These are phyloP conservation scores for Notiomystis cincta DNA, from an alignment of 2,113 vertebrate species.

Conservation along the genomic window DNA sequence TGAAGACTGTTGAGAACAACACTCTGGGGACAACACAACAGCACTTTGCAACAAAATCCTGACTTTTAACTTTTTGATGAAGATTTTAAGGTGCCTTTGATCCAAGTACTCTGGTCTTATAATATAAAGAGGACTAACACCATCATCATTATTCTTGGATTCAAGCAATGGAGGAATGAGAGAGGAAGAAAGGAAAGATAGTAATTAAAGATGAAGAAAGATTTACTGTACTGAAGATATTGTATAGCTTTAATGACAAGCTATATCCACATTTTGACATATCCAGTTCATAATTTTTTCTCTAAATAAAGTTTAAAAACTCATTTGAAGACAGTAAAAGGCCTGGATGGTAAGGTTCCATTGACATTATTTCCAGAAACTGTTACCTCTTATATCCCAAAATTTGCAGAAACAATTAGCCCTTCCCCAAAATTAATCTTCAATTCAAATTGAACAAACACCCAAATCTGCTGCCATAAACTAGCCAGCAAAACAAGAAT, in stretches of 20 bases:
- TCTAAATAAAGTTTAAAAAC: background rate
- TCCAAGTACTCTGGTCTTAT: background rate
- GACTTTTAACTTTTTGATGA: background rate
- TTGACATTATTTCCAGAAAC: background rate
- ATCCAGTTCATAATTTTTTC: background rate
- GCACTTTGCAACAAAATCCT: background rate
- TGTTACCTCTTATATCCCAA: background rate
- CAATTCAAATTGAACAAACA: background rate
- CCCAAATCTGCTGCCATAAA: background rate
- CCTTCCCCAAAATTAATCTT: background rate
- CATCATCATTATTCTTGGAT: background rate
- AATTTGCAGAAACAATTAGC: background rate
- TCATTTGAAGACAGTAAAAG: background rate
- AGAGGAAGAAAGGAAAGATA: background rate
- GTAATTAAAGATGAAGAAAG: background rate
- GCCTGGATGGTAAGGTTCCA: background rate
- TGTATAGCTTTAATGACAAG: background rate
- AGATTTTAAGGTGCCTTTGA: background rate
- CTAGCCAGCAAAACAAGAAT: background rate
- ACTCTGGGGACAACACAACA: background rate
- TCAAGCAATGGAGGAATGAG: background rate
- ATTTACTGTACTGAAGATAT: background rate
- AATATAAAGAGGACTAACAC: background rate
- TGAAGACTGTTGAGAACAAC: background rate
- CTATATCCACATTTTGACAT: background rate